These are phyloP conservation scores for Mesoclemmys tuberculata DNA, from an alignment of 2,113 vertebrate species.

Conservation along the genomic window DNA sequence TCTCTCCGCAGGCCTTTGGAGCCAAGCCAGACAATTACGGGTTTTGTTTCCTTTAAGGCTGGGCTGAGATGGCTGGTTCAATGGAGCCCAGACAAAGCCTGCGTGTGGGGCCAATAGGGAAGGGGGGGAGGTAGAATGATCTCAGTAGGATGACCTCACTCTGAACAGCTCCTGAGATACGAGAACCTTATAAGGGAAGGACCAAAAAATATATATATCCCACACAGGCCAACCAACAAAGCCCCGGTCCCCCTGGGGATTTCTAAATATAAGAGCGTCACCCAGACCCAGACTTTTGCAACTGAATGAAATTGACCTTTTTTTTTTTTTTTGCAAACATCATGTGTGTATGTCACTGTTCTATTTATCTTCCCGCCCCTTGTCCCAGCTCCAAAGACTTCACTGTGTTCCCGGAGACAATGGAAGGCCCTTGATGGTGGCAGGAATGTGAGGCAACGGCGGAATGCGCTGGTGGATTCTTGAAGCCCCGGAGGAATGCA, in stretches of 20 bases:
- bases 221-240: neutral
- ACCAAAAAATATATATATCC: neutral
- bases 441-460: neutral
- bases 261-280: neutral
- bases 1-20: neutral
- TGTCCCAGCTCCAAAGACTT: neutral
- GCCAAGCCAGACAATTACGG: neutral
- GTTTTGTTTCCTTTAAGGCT: constrained; percentile 52
- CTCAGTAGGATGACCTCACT: constrained; percentile 66
- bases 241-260: neutral
- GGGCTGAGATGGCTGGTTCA: neutral
- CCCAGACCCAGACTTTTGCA: neutral
- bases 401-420: neutral
- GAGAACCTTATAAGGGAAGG: constrained; percentile 58
- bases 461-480: neutral
- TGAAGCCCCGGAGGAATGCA: neutral
- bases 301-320: neutral
- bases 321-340: neutral
- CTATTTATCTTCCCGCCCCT: neutral
- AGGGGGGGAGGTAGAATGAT: constrained; percentile 5
- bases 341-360: neutral
- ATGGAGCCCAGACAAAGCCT: constrained; percentile 56
- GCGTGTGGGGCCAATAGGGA: constrained; percentile 13
- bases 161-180: constrained; percentile 13
- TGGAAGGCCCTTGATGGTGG: neutral